phyloP scores from a whole-genome alignment of 2,888 invertebrate species.

The Bruchidius siliquastri region DNA sequence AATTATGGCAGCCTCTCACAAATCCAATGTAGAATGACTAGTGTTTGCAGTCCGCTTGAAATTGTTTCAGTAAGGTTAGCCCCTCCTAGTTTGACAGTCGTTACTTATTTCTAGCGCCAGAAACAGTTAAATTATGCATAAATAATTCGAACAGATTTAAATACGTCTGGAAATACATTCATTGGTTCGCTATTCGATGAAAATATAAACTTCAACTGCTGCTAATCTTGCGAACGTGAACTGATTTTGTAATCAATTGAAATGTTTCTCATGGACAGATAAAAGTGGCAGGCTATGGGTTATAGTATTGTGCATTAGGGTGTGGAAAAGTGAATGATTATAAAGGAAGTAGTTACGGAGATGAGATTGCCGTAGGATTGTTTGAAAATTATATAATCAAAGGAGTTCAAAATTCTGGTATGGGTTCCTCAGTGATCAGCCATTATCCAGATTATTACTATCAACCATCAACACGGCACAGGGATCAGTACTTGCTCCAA shows the following conservation, averaged over 20 bases:
- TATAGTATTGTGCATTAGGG: no score
- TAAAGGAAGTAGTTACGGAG: no score
- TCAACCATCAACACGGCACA: no score
- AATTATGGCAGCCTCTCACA: not conserved
- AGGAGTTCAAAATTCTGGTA: no score
- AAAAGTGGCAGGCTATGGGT: not conserved
- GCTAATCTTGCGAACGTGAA: not conserved
- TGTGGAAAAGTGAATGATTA: no score
- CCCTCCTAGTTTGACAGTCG: not conserved
- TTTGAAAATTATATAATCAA: no score
- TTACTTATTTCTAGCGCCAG: not conserved
- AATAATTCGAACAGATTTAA: not conserved
- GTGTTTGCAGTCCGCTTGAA: not conserved
- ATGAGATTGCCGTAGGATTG: no score
- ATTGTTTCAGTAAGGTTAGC: not conserved
- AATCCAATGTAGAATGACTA: not conserved
- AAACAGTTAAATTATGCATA: not conserved
- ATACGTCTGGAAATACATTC: not conserved
- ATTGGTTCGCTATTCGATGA: not conserved
- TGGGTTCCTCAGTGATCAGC: no score
- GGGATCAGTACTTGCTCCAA: no score
- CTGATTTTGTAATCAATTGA: not conserved
- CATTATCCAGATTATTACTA: no score
- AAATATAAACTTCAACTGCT: not conserved
- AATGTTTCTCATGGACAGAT: not conserved